Evolutionary conservation across 2,888 invertebrate genomes (phyloP).

Genomic region (Listrodromus nycthemerus): DNA sequence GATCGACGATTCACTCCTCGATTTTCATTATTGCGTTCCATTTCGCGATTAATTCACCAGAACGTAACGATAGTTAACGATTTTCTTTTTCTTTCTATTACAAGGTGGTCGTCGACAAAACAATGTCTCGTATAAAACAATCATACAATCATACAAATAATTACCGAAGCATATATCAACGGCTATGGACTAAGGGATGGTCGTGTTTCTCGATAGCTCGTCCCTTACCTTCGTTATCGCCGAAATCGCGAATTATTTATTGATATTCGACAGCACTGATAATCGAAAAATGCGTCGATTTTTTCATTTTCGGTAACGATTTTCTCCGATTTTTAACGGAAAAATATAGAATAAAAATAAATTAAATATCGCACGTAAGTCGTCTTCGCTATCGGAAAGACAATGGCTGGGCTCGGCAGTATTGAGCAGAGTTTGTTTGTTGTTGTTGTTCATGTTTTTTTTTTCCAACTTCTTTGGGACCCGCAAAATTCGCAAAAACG

Average conservation of each 20-base stretch:
- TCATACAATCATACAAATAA: slow-evolving; percentile 17
- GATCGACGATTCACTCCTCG: background rate
- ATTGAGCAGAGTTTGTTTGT: slow-evolving; percentile 68
- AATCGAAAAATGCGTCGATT: background rate
- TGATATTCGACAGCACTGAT: background rate
- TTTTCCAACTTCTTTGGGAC: slow-evolving; percentile 57
- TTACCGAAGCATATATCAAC: slow-evolving; percentile 10
- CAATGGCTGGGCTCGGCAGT: slow-evolving; percentile 71
- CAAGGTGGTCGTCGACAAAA: slow-evolving; percentile 30
- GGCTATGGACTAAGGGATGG: background rate
- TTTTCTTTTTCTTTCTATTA: background rate
- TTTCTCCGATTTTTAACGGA: background rate
- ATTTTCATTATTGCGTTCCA: slow-evolving; percentile 1
- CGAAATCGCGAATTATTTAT: background rate
- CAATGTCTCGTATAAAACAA: slow-evolving; percentile 21
- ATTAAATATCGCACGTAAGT: background rate
- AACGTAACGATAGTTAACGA: background rate
- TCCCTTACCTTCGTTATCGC: background rate
- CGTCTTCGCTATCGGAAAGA: slow-evolving; percentile 15
- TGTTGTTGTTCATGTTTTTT: background rate
- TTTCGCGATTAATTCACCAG: slow-evolving; percentile 1
- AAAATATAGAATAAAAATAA: background rate
- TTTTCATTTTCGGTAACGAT: background rate
- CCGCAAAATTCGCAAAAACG: slow-evolving; percentile 51
- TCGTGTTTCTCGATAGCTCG: slow-evolving; percentile 1